Base-by-base conservation (phyloP, 2,888 invertebrate species). In the Taenaris catops region DNA sequence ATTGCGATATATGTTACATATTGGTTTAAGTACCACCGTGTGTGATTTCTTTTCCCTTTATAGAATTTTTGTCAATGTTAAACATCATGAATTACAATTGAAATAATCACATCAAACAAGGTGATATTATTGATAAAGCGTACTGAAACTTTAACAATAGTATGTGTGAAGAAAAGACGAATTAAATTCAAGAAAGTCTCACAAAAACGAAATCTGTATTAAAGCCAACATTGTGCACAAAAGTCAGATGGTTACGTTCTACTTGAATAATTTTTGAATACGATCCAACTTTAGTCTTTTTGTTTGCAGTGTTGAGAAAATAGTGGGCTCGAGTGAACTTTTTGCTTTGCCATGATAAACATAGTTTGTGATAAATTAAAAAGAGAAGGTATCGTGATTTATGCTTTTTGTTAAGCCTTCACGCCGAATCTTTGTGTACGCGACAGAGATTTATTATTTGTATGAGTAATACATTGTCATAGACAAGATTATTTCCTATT, bases 401-500 rank as follows among this genome's bases (percentile, higher is more conserved):
- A n/a, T 27, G 17, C 10, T 18, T n/a, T 29, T 21, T 20, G 18
- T 6, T 4, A 7, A 3, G n/a, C 9, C 27, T 8, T 20, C 6
- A 21, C 20, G 9, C 29, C 16, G 12, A 16, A 18, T 17, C 3
- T 21, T n/a, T 4, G 23, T 31, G 21, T 23, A 9, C 4, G 6
- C 8, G 31, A 31, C 23, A 3, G 7, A n/a, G 31, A 31, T 31
- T 31, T 31, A 31, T 29, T 14, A 9, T 10, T 3, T 16, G 5
- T 16, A 23, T 23, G 9, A 8, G 16, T 12, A 28, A 10, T 26
- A 8, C 9, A 20, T 12, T 11, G 11, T 29, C 29, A 11, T 11
- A 18, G n/a, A 8, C 20, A 14, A 21, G 8, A 8, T 3, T 3
- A 4, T 18, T 18, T n/a, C 9, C 3, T n/a, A 17, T 2, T 70